A percentile compares a stretch with the other conserved stretches of the same genome.
Conservation (phyloP, 2,888 invertebrate species). For the Chymomyza amoena region DNA sequence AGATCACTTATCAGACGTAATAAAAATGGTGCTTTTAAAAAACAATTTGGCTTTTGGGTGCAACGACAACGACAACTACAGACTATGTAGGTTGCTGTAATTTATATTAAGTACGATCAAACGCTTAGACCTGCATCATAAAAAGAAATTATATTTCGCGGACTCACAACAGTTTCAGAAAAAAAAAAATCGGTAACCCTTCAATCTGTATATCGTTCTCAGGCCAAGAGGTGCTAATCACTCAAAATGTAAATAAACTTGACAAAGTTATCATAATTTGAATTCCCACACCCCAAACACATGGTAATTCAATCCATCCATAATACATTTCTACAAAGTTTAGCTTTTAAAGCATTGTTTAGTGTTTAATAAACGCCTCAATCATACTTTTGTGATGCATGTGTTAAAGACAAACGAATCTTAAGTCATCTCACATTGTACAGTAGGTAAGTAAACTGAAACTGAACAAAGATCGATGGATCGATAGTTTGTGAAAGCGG, state of each 20-base stretch:
- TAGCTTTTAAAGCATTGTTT: slow-evolving; percentile 49
- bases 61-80: slow-evolving; percentile 23
- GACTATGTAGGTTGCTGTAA: slow-evolving; percentile 50
- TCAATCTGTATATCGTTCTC: neutral
- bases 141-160: neutral
- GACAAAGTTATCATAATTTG: slow-evolving; percentile 60
- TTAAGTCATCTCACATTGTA: slow-evolving; percentile 28
- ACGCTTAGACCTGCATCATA: neutral
- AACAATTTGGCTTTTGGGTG: slow-evolving; percentile 73
- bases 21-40: slow-evolving; percentile 76
- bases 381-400: slow-evolving; percentile 70
- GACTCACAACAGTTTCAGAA: neutral
- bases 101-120: slow-evolving; percentile 46
- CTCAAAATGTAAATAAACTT: slow-evolving; percentile 49
- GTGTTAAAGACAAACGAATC: slow-evolving; percentile 71
- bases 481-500: slow-evolving; percentile 5
- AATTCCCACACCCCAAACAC: slow-evolving; percentile 52
- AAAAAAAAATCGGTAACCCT: neutral
- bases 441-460: neutral
- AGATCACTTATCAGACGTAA: slow-evolving; percentile 73
- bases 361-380: slow-evolving; percentile 66
- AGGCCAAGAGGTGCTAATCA: slow-evolving; percentile 52
- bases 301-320: slow-evolving; percentile 8
- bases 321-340: neutral
- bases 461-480: neutral